A percentile compares a stretch with the other conserved stretches of the same genome.
Conservation (phyloP, 2,113 vertebrate species). For the Cyprinus carpio region DNA sequence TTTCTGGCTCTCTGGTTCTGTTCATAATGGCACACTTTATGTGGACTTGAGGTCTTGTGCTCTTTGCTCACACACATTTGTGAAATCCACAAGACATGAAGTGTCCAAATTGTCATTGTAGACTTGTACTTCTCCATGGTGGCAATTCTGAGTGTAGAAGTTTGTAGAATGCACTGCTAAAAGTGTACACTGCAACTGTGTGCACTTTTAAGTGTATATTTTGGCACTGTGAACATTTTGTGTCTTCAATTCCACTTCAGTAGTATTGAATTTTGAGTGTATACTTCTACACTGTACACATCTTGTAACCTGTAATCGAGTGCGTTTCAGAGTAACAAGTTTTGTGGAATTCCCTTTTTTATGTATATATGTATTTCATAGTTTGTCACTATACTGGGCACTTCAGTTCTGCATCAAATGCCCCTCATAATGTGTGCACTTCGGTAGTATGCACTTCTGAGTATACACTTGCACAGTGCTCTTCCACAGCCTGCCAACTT, state of each 20-base stretch:
- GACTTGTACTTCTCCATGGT: too few species aligned
- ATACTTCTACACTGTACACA: too few species aligned
- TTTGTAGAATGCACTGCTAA: too few species aligned
- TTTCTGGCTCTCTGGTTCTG: not conserved
- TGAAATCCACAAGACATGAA: not conserved
- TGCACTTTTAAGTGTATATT: not conserved
- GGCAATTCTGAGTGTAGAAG: too few species aligned
- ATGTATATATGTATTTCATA: not conserved
- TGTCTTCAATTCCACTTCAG: too few species aligned
- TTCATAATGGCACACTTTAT: not conserved
- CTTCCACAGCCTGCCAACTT: slow-evolving; percentile 44
- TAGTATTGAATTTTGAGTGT: too few species aligned
- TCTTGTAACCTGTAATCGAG: too few species aligned
- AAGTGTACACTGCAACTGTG: too few species aligned
- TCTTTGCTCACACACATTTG: not conserved
- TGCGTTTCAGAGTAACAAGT: too few species aligned
- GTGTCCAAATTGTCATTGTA: not conserved
- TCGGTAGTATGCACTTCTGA: slow-evolving; percentile 55
- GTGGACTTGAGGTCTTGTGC: not conserved
- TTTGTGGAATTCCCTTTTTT: too few species aligned
- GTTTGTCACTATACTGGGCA: not conserved
- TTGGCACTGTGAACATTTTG: too few species aligned
- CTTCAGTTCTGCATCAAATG: not conserved
- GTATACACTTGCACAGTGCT: slow-evolving; percentile 51
- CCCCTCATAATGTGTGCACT: slow-evolving; percentile 28